These are phyloP conservation scores for Centruroides vittatus DNA, from an alignment of 1,140 invertebrate genomes.

Conservation along the genomic window DNA sequence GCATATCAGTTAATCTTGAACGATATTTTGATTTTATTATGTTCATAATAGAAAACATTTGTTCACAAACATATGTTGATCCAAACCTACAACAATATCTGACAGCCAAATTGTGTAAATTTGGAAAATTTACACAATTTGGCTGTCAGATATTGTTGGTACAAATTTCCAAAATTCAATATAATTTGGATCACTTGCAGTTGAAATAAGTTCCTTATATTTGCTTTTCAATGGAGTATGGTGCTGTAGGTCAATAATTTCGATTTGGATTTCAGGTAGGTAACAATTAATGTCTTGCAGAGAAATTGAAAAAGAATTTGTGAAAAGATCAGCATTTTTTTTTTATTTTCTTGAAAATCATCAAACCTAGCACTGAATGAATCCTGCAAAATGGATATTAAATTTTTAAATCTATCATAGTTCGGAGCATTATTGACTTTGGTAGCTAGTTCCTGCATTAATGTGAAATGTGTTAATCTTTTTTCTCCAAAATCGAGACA, in stretches of 20 bases:
- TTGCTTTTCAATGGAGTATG: neutral
- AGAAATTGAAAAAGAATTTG: constrained; percentile 4
- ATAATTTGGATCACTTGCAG: constrained; percentile 2
- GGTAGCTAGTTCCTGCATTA: neutral
- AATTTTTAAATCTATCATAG: too few species aligned
- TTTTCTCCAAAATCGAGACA: neutral
- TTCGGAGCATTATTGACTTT: too few species aligned
- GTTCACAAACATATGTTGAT: too few species aligned
- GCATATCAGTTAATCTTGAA: neutral
- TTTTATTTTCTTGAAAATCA: neutral
- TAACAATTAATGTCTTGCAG: constrained; percentile 1
- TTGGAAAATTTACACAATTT: neutral
- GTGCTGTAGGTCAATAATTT: neutral
- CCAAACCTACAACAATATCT: neutral
- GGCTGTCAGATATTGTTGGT: too few species aligned
- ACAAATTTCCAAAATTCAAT: neutral
- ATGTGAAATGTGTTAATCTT: neutral
- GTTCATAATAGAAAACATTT: too few species aligned
- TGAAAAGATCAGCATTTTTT: constrained; percentile 1
- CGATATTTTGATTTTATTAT: neutral
- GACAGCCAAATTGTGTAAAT: neutral
- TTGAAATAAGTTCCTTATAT: constrained; percentile 1
- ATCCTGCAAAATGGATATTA: constrained; percentile 1
- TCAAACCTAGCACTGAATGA: neutral
- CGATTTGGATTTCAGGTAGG: neutral